Conservation (phyloP, 2,113 vertebrate species). For the Zosterops lateralis region DNA sequence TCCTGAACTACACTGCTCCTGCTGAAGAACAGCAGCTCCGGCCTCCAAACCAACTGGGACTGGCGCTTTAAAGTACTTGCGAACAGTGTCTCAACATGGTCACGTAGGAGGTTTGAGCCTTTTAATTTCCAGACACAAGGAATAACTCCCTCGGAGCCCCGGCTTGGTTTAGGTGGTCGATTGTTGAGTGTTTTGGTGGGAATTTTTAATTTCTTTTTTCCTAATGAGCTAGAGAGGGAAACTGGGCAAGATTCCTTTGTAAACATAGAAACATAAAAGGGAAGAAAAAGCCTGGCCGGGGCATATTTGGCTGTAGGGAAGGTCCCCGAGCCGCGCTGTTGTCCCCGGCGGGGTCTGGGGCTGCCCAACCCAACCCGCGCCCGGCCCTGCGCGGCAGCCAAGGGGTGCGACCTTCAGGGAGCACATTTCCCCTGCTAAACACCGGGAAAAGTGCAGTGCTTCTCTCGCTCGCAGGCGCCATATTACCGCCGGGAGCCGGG, state of each 20-base stretch:
- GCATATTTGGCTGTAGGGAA: background rate
- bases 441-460: background rate
- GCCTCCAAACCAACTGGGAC: background rate
- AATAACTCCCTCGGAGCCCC: background rate
- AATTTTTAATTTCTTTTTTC: background rate
- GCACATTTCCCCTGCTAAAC: background rate
- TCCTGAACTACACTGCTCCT: background rate
- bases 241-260: background rate
- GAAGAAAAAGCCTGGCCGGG: background rate
- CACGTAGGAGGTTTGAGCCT: background rate
- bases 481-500: background rate
- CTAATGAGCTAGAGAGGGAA: background rate
- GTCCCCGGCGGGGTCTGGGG: background rate
- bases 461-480: background rate
- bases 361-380: background rate
- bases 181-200: background rate
- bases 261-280: background rate
- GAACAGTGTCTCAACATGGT: background rate
- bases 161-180: background rate
- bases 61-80: conserved; percentile 7
- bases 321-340: background rate
- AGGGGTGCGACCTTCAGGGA: conserved; percentile 11
- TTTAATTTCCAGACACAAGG: conserved; percentile 24
- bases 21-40: background rate
- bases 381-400: background rate